Conservation (phyloP, 2,797 vertebrate genomes). For the Florisuga fusca region DNA sequence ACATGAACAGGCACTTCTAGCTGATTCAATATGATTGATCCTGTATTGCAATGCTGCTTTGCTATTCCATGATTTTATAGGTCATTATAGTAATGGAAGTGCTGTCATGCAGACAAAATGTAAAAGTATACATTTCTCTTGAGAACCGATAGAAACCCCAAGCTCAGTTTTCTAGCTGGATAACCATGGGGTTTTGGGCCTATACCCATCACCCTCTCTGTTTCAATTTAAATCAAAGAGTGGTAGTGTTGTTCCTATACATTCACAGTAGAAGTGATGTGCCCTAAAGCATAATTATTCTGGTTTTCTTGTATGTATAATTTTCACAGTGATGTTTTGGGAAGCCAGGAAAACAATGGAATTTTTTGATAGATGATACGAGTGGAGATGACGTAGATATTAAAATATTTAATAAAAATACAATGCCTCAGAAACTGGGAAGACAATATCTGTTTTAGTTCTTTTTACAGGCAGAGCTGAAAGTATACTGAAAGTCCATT, state of each 20-base stretch:
- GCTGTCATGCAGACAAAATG: background rate
- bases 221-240: background rate
- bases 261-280: background rate
- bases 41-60: background rate
- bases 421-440: background rate
- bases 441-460: background rate
- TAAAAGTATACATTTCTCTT: background rate
- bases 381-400: background rate
- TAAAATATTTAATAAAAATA: conserved; percentile 1
- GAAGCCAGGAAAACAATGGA: background rate
- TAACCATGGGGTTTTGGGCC: background rate
- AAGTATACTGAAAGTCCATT: background rate
- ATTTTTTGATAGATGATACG: background rate
- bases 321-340: background rate
- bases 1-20: background rate
- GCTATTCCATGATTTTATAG: background rate
- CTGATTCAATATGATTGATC: background rate
- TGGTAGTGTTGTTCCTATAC: background rate
- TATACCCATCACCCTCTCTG: background rate
- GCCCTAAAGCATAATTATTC: background rate
- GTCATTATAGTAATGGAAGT: background rate
- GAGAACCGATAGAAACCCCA: background rate
- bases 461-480: background rate
- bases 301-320: background rate
- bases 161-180: background rate